phyloP scores from a whole-genome alignment of 2,888 invertebrate genomes.

The Helobdella robusta region DNA sequence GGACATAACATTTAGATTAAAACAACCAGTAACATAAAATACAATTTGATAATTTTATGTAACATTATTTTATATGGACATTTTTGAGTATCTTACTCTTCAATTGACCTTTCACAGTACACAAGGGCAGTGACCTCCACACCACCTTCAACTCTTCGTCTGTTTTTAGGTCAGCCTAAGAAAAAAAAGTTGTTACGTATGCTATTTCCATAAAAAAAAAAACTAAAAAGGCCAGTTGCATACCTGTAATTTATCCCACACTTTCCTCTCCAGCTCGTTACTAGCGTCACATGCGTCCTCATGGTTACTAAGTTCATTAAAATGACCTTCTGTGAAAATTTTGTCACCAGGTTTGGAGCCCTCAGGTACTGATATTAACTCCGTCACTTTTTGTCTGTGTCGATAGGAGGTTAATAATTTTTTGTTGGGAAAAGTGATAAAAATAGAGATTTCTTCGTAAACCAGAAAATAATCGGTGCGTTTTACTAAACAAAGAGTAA shows the following conservation, averaged over 20 bases:
- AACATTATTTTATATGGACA: conserved; percentile 25
- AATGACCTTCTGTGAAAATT: conserved; percentile 72
- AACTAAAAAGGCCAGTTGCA: too few relatives aligned
- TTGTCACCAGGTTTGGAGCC: conserved; percentile 71
- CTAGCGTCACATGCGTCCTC: too few relatives aligned
- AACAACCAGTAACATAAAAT: not conserved
- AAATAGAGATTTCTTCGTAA: not conserved
- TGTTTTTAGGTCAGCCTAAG: conserved; percentile 49
- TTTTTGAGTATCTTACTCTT: conserved; percentile 61
- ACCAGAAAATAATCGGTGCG: not conserved
- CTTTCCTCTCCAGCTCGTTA: conserved; percentile 81
- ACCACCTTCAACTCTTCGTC: conserved; percentile 61
- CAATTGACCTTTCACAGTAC: conserved; percentile 64
- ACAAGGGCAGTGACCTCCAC: conserved; percentile 73
- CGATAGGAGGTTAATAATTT: conserved; percentile 28
- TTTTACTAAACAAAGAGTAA: not conserved
- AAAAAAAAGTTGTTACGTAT: conserved; percentile 23
- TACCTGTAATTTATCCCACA: conserved; percentile 83
- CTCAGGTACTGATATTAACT: conserved; percentile 70
- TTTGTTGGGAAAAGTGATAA: not conserved
- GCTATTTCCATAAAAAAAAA: not conserved
- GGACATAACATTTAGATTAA: not conserved
- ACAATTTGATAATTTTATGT: not conserved
- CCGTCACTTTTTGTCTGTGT: conserved; percentile 55
- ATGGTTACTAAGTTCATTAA: too few relatives aligned